A percentile compares a stretch with the other conserved stretches of the same genome.
phyloP scores from a whole-genome alignment of 2,797 vertebrate genomes.

The Smutsia gigantea region DNA sequence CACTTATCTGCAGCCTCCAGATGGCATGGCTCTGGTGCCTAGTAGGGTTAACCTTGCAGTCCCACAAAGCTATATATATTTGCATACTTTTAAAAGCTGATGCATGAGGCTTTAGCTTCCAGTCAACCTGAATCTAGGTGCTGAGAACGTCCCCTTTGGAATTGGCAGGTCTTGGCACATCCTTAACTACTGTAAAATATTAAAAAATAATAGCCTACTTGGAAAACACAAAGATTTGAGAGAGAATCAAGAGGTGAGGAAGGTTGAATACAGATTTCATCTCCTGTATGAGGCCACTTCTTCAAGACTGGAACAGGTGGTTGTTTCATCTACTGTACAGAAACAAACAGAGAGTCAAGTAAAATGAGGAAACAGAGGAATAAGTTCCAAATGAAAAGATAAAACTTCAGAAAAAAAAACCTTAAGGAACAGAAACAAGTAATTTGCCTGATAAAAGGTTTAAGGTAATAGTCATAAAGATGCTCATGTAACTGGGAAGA shows the following conservation, averaged over 20 bases:
- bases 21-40: not conserved
- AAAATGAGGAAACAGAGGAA: not conserved
- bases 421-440: not conserved
- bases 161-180: not conserved
- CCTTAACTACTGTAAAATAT: not conserved
- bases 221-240: not conserved
- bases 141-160: not conserved
- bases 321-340: not conserved
- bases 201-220: not conserved
- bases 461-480: not conserved
- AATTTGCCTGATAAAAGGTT: not conserved
- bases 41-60: not conserved
- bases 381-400: not conserved
- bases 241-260: not conserved
- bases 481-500: not conserved
- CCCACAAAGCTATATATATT: not conserved
- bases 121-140: not conserved
- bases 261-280: not conserved
- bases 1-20: too few species aligned
- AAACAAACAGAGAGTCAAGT: not conserved
- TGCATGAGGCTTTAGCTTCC: not conserved
- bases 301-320: not conserved
- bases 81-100: not conserved
- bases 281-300: not conserved
- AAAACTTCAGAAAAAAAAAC: not conserved